phyloP scores from a whole-genome alignment of 2,888 invertebrate genomes.

The Drosophila macrospina region DNA sequence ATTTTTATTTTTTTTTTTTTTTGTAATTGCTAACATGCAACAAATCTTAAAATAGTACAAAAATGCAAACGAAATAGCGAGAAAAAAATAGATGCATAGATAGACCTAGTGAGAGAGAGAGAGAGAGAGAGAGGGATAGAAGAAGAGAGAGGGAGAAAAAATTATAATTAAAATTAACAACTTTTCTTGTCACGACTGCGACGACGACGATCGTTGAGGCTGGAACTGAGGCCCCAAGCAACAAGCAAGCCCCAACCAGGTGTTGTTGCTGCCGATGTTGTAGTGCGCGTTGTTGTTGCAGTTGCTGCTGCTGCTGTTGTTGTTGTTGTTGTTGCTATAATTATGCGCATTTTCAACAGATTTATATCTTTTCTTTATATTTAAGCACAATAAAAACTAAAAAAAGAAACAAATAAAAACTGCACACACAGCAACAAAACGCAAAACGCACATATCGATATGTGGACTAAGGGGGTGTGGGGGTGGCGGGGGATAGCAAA shows the following conservation, averaged over 20 bases:
- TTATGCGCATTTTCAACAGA: slow-evolving; percentile 77
- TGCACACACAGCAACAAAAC: slow-evolving; percentile 28
- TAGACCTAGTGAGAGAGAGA: slow-evolving; percentile 24
- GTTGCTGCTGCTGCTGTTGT: slow-evolving; percentile 15
- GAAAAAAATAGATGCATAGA: slow-evolving; percentile 26
- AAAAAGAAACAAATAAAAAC: slow-evolving; percentile 22
- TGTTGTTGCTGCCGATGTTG: slow-evolving; percentile 43
- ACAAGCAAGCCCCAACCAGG: slow-evolving; percentile 56
- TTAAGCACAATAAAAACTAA: slow-evolving; percentile 66
- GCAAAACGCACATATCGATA: slow-evolving; percentile 54
- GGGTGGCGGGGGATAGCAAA: not conserved
- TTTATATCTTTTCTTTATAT: slow-evolving; percentile 72
- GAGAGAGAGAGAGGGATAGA: slow-evolving; percentile 3
- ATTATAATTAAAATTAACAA: slow-evolving; percentile 80
- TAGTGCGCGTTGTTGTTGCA: slow-evolving; percentile 46
- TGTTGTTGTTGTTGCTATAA: slow-evolving; percentile 52
- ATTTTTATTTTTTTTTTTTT: slow-evolving; percentile 9
- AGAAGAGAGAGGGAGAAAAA: slow-evolving; percentile 17
- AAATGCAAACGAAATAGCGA: slow-evolving; percentile 27
- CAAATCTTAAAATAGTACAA: slow-evolving; percentile 49
- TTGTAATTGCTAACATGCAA: slow-evolving; percentile 52
- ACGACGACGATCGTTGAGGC: too few species aligned
- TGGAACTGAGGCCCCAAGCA: too few species aligned
- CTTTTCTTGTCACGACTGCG: slow-evolving; percentile 79
- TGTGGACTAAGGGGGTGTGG: slow-evolving; percentile 9